These are phyloP conservation scores for Scaptodrosophila latifasciaeformis DNA, from an alignment of 2,888 invertebrate species.

Conservation along the genomic window DNA sequence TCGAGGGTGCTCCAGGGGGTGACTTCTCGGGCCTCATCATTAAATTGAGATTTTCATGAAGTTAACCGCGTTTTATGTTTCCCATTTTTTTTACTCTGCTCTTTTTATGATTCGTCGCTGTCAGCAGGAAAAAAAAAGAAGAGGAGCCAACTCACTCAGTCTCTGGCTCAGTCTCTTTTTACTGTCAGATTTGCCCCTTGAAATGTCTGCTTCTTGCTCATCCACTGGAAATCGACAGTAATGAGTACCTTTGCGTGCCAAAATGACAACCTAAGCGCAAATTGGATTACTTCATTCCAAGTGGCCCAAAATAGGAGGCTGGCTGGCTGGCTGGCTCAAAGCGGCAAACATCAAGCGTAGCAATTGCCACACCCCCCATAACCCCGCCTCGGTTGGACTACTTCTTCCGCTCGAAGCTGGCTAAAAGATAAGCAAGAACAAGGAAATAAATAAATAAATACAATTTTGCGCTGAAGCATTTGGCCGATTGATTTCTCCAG, in stretches of 20 bases:
- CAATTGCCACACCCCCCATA: not conserved
- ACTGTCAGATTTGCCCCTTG: not conserved
- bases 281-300: conserved; percentile 65
- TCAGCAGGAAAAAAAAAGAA: not conserved
- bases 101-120: conserved; percentile 4
- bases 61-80: conserved; percentile 32
- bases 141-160: not conserved
- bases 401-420: not conserved
- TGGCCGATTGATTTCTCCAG: conserved; percentile 59
- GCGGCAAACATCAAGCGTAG: conserved; percentile 44
- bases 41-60: conserved; percentile 51
- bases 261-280: conserved; percentile 60
- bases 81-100: not conserved
- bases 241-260: conserved; percentile 56
- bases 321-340: conserved; percentile 5
- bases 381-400: not conserved
- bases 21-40: conserved; percentile 14
- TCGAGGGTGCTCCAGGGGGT: not conserved
- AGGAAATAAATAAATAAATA: conserved; percentile 57
- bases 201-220: not conserved
- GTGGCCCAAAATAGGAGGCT: conserved; percentile 20
- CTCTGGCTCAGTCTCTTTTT: not conserved
- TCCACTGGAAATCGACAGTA: conserved; percentile 26
- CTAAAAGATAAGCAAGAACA: conserved; percentile 10
- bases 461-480: conserved; percentile 52